A percentile compares a stretch with the other conserved stretches of the same genome.
Evolutionary conservation across 2,888 invertebrate genomes (phyloP).

Genomic region (Disparrhopalites patrizii): DNA sequence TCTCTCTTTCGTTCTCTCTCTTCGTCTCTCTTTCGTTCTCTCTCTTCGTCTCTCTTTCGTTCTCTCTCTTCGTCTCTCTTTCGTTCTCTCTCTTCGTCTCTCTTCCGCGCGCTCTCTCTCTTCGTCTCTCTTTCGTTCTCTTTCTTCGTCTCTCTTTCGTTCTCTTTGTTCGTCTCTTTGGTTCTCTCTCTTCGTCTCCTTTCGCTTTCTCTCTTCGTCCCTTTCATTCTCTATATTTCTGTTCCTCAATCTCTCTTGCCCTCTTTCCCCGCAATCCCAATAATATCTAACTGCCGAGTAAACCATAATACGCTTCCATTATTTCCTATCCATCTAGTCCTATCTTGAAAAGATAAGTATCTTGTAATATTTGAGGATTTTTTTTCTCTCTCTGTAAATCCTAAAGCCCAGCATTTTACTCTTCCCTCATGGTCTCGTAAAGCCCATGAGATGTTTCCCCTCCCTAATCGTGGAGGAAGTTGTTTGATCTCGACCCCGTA

Average conservation of each 20-base stretch:
- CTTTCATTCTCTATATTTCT: neutral
- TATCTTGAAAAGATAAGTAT: constrained; percentile 1
- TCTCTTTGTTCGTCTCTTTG: neutral
- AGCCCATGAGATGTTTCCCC: neutral
- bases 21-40: neutral
- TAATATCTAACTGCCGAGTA: neutral
- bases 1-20: neutral
- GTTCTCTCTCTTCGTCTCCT: constrained; percentile 13
- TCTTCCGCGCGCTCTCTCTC: neutral
- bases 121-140: neutral
- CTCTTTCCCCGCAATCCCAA: neutral
- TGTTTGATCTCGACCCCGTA: neutral
- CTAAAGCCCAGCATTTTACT: neutral
- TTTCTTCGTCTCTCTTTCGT: neutral
- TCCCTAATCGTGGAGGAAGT: neutral
- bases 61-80: neutral
- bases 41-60: neutral
- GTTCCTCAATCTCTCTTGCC: too few species aligned
- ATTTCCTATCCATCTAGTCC: neutral
- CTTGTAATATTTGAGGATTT: neutral
- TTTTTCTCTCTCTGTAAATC: neutral
- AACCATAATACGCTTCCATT: neutral
- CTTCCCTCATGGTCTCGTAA: too few species aligned
- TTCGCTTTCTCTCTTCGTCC: neutral
- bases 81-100: neutral